Evolutionary conservation across 2,113 vertebrate genomes (phyloP).

Genomic region (Dicaeum eximium): DNA sequence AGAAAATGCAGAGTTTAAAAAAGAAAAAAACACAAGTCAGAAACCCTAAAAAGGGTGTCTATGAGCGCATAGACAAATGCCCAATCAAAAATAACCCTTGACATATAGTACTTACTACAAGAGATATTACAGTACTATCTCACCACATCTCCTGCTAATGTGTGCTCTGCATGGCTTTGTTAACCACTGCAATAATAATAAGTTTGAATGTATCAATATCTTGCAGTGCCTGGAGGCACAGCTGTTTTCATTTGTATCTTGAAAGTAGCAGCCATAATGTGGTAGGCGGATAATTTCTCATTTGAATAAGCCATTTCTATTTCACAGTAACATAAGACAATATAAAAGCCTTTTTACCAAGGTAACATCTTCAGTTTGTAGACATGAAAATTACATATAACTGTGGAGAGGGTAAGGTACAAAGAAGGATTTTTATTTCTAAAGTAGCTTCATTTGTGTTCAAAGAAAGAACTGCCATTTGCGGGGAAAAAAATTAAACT

Average conservation of each 20-base stretch:
- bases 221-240: background rate
- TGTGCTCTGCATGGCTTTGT: background rate
- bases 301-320: slow-evolving; percentile 26
- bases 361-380: background rate
- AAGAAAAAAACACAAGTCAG: background rate
- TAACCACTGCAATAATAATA: background rate
- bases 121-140: background rate
- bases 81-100: background rate
- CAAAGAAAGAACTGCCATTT: background rate
- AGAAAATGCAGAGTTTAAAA: background rate
- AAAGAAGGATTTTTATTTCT: background rate
- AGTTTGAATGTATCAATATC: background rate
- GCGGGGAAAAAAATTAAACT: background rate
- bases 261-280: background rate
- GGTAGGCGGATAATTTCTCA: slow-evolving; percentile 19
- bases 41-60: background rate
- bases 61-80: background rate
- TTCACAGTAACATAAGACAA: background rate
- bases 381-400: background rate
- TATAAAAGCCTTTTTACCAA: slow-evolving; percentile 1
- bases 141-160: background rate
- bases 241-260: background rate
- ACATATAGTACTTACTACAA: background rate
- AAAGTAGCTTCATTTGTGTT: background rate
- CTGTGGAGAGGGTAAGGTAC: background rate